These are phyloP conservation scores for Euglossa dilemma DNA, from an alignment of 1,140 invertebrate species.

Conservation along the genomic window DNA sequence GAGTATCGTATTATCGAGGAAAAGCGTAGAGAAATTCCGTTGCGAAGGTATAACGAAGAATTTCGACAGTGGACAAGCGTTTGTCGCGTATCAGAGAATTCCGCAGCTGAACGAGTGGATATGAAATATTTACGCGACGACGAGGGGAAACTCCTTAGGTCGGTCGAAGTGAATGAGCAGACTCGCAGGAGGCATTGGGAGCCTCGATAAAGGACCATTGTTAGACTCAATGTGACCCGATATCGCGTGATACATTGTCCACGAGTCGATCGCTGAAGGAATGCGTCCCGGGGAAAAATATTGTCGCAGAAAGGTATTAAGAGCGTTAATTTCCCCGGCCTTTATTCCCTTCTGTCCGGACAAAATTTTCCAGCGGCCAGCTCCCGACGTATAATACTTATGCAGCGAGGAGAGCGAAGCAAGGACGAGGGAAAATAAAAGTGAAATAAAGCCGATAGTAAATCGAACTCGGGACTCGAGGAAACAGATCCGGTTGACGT, in stretches of 20 bases:
- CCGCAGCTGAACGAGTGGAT: conserved; percentile 8
- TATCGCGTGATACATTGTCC: conserved; percentile 26
- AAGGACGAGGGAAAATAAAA: no score
- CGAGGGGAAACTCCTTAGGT: conserved; percentile 8
- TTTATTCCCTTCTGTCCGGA: neutral
- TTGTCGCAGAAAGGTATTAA: neutral
- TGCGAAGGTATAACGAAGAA: neutral
- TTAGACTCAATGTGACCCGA: conserved; percentile 10
- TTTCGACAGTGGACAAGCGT: neutral
- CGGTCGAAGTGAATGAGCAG: conserved; percentile 22
- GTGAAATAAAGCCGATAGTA: no score
- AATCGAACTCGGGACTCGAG: no score
- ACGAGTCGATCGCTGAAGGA: neutral
- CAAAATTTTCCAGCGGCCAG: neutral
- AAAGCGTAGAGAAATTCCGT: neutral
- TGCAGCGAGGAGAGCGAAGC: no score
- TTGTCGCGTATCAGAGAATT: neutral
- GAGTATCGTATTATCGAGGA: no score
- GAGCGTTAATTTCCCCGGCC: neutral
- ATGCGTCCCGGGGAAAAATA: conserved; percentile 5
- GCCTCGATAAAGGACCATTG: conserved; percentile 37
- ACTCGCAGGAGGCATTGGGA: neutral
- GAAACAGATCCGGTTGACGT: no score
- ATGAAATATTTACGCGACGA: conserved; percentile 43
- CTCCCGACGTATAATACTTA: no score